Evolutionary conservation across 2,113 vertebrate species (phyloP).

Genomic region (Mus pahari): DNA sequence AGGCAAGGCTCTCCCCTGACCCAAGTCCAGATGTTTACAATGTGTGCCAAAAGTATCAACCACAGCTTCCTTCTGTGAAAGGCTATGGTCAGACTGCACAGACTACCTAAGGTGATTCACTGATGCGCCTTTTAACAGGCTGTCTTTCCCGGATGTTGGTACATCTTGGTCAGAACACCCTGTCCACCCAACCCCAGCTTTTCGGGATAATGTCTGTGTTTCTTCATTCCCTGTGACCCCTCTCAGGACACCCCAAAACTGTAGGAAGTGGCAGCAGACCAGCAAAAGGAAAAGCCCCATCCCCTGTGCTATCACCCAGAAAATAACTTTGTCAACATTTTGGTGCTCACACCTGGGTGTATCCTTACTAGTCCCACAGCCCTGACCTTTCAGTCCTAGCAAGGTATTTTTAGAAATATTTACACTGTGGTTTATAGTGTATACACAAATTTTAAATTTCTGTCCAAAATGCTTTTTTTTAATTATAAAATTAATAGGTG

Average conservation of each 20-base stretch:
- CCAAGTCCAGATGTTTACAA: neutral
- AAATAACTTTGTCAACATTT: neutral
- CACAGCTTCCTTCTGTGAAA: neutral
- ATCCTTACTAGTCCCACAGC: neutral
- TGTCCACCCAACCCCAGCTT: neutral
- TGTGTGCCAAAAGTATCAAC: neutral
- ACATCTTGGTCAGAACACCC: neutral
- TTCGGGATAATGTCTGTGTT: neutral
- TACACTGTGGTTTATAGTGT: neutral
- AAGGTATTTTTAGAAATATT: neutral
- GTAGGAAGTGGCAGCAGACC: neutral
- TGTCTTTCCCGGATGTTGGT: neutral
- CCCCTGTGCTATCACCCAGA: neutral
- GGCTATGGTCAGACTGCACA: neutral
- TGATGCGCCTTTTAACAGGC: neutral
- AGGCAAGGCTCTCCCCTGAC: neutral
- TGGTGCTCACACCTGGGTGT: neutral
- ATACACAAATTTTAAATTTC: slow-evolving; percentile 3
- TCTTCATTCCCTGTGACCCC: neutral
- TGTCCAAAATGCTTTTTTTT: slow-evolving; percentile 3
- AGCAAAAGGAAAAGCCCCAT: neutral
- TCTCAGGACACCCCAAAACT: neutral
- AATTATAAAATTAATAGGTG: neutral
- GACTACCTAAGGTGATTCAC: neutral
- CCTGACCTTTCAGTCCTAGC: neutral